Conservation (phyloP, 2,888 invertebrate genomes). For the Lasioglossum oenotherae region DNA sequence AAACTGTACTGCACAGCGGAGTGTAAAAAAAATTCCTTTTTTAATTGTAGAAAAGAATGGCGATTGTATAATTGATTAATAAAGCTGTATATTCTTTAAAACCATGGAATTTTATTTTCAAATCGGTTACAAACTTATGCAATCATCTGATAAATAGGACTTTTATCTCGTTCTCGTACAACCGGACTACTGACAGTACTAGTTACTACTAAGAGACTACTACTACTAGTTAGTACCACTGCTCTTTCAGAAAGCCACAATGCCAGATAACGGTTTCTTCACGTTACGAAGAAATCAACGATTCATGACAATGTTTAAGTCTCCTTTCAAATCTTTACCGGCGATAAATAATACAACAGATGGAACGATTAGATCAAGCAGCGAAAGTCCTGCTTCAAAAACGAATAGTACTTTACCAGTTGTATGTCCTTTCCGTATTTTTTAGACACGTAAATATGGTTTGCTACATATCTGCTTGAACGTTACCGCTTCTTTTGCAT, state of each 20-base stretch:
- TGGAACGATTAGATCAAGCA: constrained; percentile 80
- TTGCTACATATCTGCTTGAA: constrained; percentile 29
- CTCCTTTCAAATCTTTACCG: constrained; percentile 82
- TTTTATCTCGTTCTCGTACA: constrained; percentile 2
- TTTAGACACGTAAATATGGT: constrained; percentile 22
- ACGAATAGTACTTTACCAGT: constrained; percentile 76
- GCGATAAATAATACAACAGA: constrained; percentile 80
- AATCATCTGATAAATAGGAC: not conserved
- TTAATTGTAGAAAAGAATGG: no score
- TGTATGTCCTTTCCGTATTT: constrained; percentile 75
- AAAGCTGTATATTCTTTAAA: no score
- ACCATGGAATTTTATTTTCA: no score
- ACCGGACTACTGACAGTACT: constrained; percentile 20
- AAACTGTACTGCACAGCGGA: no score
- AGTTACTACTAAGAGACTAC: constrained; percentile 40
- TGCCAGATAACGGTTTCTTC: constrained; percentile 81
- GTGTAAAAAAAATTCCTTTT: no score
- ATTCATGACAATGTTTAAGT: constrained; percentile 80
- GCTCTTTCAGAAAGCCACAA: constrained; percentile 80
- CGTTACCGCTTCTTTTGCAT: constrained; percentile 20
- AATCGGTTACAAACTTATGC: no score
- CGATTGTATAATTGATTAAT: no score
- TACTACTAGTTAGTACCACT: constrained; percentile 33
- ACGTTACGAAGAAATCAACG: constrained; percentile 81
- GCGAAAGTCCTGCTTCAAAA: constrained; percentile 78